Evolutionary conservation across 2,797 vertebrate genomes (phyloP).

Genomic region (Myotis vivesi): DNA sequence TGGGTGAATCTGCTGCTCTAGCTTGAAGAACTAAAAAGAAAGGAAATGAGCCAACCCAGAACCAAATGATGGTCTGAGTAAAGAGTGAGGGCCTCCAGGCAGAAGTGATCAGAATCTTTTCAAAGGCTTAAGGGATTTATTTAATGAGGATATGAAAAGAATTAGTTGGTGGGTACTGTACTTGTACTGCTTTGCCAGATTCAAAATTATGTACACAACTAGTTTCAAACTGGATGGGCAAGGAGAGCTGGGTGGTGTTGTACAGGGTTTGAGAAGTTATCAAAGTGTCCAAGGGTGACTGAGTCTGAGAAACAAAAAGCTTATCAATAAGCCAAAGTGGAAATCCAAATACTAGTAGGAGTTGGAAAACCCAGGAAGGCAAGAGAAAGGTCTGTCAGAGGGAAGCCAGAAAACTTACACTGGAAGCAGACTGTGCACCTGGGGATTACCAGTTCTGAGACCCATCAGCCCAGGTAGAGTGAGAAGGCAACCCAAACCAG

Average conservation of each 20-base stretch:
- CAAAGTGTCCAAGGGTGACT: background rate
- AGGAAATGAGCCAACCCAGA: background rate
- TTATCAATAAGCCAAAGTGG: background rate
- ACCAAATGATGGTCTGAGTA: background rate
- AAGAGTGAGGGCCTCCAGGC: background rate
- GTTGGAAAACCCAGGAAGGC: background rate
- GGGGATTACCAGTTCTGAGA: background rate
- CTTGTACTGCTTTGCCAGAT: background rate
- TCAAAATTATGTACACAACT: background rate
- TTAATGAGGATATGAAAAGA: background rate
- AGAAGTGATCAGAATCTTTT: background rate
- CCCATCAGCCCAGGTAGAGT: background rate
- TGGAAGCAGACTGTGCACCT: background rate
- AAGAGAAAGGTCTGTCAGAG: background rate
- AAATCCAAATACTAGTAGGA: background rate
- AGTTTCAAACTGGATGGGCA: background rate
- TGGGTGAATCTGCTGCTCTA: background rate
- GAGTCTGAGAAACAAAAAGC: constrained; percentile 7
- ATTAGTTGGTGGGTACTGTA: background rate
- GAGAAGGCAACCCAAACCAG: background rate
- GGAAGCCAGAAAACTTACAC: background rate
- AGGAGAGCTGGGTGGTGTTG: background rate
- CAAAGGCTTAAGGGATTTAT: background rate
- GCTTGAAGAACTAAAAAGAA: background rate
- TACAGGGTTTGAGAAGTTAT: background rate